Base-by-base conservation (phyloP, 1,140 invertebrate genomes). In the Cherax destructor region DNA sequence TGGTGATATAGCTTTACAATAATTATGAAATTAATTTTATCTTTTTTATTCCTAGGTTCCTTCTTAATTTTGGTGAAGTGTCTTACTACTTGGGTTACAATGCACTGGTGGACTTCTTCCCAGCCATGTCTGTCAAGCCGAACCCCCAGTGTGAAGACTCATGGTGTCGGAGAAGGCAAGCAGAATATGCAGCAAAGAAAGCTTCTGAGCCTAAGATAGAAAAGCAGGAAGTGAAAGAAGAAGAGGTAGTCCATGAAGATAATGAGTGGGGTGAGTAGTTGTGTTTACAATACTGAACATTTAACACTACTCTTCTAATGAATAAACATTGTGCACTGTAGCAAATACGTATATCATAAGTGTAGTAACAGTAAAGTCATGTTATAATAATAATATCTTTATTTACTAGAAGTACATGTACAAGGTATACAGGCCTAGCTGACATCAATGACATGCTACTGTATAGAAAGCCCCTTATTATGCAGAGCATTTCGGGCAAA, bases 41-140 rank as follows among this genome's bases (percentile, higher is more conserved):
- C 30, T 41, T 41, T 41, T 41, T 41, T 2, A 41, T 41, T 41
- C 30, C 30, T 93, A 97, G 96, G 93, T 96, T 98, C 95, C 95
- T 99, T 88, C 95, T 99, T 5, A 96, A 96, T 41, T 99, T 99
- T 95, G 99, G 99, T 76, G 93, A 96, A 93, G 97, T 99, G 1
- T 97, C 97, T 0, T 95, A 97, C 94, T 99, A 99, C 94, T 95
- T 99, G 86, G 99, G 99, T 0, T 99, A 99, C 95, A 99, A 97
- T 95, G 99, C 99, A 11, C 95, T 99, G 80, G 96, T 97, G 93
- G 99, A 99, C 94, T 99, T 98, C 95, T 99, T 99, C 94, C 99
- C 99, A 0, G 97, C 96, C 16, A 98, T 99, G 97, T 96, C 95
- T 52, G 95, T 99, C 88, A 97, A 97, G 94, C 99, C 99, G 0